Percentiles rank a stretch among this genome's conserved stretches.
Evolutionary conservation across 2,113 vertebrate genomes (phyloP).

Genomic region (Cephalopholis sonnerati): DNA sequence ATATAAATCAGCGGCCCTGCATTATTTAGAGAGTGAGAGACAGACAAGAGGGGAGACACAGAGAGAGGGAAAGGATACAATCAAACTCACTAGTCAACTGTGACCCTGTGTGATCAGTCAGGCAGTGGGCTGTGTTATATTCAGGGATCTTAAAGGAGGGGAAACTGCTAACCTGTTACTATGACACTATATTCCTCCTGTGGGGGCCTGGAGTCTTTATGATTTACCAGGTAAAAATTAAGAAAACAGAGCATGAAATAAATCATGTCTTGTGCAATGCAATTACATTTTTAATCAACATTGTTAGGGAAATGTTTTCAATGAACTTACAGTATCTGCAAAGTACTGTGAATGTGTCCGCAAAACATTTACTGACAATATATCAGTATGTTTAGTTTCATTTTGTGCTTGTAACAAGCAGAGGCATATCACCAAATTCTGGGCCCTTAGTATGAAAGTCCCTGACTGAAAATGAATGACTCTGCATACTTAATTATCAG

Average conservation of each 20-base stretch:
- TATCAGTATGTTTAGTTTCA: no score
- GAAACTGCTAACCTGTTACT: not conserved
- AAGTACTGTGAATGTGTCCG: not conserved
- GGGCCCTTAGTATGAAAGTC: no score
- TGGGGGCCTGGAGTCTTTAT: not conserved
- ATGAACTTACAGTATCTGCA: not conserved
- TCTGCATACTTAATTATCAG: not conserved
- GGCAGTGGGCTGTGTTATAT: not conserved
- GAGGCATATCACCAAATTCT: no score
- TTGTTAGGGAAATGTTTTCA: not conserved
- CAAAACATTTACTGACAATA: no score
- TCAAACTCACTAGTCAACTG: slow-evolving; percentile 19
- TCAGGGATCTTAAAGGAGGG: not conserved
- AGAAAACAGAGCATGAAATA: not conserved
- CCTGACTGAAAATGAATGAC: not conserved
- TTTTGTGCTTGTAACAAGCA: no score
- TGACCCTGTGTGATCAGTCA: slow-evolving; percentile 32
- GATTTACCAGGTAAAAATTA: not conserved
- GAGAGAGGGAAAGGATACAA: slow-evolving; percentile 6
- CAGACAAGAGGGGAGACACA: not conserved
- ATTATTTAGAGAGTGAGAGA: slow-evolving; percentile 34
- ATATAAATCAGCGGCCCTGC: slow-evolving; percentile 49
- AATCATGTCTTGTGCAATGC: not conserved
- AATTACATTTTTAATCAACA: not conserved
- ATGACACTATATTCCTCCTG: not conserved